Evolutionary conservation across 2,797 vertebrate species (phyloP), one percentile per base, ranked within the genome.

Genomic region (Enteromius fasciolatus): DNA sequence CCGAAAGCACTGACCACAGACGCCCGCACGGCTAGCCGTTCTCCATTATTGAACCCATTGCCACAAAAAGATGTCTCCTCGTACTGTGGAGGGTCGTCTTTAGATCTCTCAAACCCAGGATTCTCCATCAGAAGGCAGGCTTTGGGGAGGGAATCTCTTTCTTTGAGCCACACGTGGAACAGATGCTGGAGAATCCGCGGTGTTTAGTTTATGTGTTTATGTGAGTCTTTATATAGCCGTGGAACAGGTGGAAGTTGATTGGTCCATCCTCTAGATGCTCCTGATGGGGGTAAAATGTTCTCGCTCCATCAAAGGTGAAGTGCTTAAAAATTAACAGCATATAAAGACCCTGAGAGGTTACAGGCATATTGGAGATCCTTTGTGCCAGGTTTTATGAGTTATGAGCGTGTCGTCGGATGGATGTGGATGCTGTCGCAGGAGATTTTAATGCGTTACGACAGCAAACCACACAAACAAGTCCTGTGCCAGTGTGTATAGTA

Each of bases 1-100:
- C 98, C 97, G 64, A 99, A 99, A 20, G 97, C 97, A 80, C 91
- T 96, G 89, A 86, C 95, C 93, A 92, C 97, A 0, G 94, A 97
- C 78, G 93, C 94, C 68, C 93, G 91, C 61, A 96, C 90, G 5
- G 92, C 90, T 72, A 97, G 94, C 9, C 92, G 94, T 17, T 95
- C 96, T 20, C 92, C 92, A 7, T 93, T 93, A 64, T 92, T 90
- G 80, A 94, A 94, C 84, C 92, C 94, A 57, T 95, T 89, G 83
- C 90, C 90, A 69, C 92, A 86, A 86, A 96, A 96, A 41, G 95
- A 95, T 5, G 95, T 95, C 88, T 96, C 96, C 87, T 96, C 87
- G 4, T 98, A 97, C 80, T 91, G 82, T 0, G 97, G 97, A 57
- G 97, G 96, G 59, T 95, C 95, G 0, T 95, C 91, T 57, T 95